Conservation (phyloP, 1,140 invertebrate species). For the Anastrepha obliqua region DNA sequence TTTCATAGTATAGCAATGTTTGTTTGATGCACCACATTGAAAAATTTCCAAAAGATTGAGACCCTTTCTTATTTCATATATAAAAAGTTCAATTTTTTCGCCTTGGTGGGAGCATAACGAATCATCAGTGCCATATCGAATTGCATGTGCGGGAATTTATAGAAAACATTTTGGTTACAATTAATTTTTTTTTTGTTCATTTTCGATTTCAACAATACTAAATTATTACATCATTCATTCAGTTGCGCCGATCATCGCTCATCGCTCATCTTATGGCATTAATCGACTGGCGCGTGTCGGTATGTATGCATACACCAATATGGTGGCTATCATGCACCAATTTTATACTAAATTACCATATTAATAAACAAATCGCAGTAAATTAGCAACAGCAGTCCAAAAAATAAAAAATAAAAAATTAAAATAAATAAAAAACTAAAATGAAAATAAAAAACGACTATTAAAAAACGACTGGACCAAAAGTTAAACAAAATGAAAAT, state of each 20-base stretch:
- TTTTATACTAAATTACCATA: slow-evolving; percentile 67
- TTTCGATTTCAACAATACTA: not conserved
- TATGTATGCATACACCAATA: not conserved
- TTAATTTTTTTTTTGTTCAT: not conserved
- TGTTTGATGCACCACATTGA: too few relatives aligned
- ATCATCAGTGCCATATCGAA: too few relatives aligned
- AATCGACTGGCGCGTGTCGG: not conserved
- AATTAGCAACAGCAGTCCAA: not conserved
- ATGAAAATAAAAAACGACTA: slow-evolving; percentile 15
- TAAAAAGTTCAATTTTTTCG: too few relatives aligned
- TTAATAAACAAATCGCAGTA: slow-evolving; percentile 69
- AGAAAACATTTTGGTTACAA: not conserved
- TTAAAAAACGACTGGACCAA: not conserved
- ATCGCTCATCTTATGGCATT: not conserved
- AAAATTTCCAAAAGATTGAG: too few relatives aligned
- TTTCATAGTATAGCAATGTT: too few relatives aligned
- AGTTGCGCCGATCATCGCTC: not conserved
- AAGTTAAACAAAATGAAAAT: not conserved
- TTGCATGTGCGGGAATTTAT: not conserved
- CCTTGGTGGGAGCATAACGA: too few relatives aligned
- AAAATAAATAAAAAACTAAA: not conserved
- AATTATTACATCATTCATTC: slow-evolving; percentile 39
- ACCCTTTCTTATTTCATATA: too few relatives aligned
- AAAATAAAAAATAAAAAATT: not conserved
- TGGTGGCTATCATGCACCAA: slow-evolving; percentile 16